phyloP scores from a whole-genome alignment of 1,140 invertebrate genomes.

The Arion vulgaris region DNA sequence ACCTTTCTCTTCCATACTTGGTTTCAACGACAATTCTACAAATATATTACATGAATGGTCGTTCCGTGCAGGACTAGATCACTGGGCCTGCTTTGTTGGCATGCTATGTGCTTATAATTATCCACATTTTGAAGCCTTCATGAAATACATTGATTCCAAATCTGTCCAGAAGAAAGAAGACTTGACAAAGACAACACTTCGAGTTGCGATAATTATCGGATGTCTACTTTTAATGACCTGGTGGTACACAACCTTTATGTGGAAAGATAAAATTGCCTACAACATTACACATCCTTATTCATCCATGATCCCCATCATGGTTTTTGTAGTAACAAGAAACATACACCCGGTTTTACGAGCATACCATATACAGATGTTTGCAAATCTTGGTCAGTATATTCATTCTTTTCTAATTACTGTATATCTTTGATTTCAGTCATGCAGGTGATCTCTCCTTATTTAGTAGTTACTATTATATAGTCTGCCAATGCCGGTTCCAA shows the following conservation, averaged over 20 bases:
- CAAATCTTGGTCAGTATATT: constrained; percentile 45
- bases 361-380: constrained; percentile 54
- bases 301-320: constrained; percentile 53
- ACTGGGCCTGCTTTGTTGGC: constrained; percentile 60
- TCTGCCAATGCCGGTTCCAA: too few relatives aligned
- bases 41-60: constrained; percentile 59
- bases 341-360: constrained; percentile 45
- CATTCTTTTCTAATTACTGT: too few relatives aligned
- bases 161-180: constrained; percentile 5
- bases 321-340: constrained; percentile 58
- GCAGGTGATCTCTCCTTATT: too few relatives aligned
- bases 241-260: constrained; percentile 52
- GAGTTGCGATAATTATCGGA: constrained; percentile 32
- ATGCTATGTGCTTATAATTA: constrained; percentile 67
- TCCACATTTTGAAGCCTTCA: constrained; percentile 59
- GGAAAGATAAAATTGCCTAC: constrained; percentile 56
- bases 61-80: constrained; percentile 58
- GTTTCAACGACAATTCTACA: constrained; percentile 45
- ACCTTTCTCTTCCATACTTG: constrained; percentile 52
- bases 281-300: constrained; percentile 58
- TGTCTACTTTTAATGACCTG: constrained; percentile 24
- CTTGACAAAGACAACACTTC: constrained; percentile 28
- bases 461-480: too few relatives aligned
- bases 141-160: constrained; percentile 48
- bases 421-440: too few relatives aligned